phyloP scores from a whole-genome alignment of 2,888 invertebrate species.

The Yponomeuta sedellus region DNA sequence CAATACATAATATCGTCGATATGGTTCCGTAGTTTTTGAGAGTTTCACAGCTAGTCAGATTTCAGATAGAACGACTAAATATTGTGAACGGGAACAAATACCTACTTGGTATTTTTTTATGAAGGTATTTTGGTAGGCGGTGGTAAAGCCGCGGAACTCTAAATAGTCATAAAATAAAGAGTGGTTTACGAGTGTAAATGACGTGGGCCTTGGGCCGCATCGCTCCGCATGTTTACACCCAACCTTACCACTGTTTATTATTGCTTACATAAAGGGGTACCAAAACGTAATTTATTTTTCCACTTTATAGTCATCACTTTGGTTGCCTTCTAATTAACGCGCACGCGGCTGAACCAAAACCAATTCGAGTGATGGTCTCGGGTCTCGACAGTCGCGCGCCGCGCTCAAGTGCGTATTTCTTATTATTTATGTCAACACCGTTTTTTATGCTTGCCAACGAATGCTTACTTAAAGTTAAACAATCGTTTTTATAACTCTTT shows the following conservation, averaged over 20 bases:
- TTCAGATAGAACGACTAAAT: neutral
- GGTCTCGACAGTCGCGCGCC: conserved; percentile 35
- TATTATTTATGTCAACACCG: conserved; percentile 64
- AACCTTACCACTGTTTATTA: conserved; percentile 35
- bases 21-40: neutral
- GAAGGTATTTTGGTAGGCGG: neutral
- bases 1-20: conserved; percentile 56
- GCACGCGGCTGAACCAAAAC: conserved; percentile 64
- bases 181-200: conserved; percentile 74
- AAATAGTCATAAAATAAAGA: conserved; percentile 62
- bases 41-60: neutral
- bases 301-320: conserved; percentile 55
- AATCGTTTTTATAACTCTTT: conserved; percentile 41
- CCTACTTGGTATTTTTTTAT: no score
- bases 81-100: neutral
- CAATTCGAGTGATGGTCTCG: conserved; percentile 40
- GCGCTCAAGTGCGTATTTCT: conserved; percentile 58
- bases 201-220: conserved; percentile 60
- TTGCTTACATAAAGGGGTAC: conserved; percentile 43
- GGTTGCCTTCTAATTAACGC: conserved; percentile 66
- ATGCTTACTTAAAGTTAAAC: conserved; percentile 31
- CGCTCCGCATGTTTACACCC: conserved; percentile 56
- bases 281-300: conserved; percentile 59
- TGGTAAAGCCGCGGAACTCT: neutral
- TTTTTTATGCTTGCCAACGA: conserved; percentile 40